These are phyloP conservation scores for Microcebus ravelobensis DNA, from an alignment of 2,113 vertebrate species.

Conservation along the genomic window DNA sequence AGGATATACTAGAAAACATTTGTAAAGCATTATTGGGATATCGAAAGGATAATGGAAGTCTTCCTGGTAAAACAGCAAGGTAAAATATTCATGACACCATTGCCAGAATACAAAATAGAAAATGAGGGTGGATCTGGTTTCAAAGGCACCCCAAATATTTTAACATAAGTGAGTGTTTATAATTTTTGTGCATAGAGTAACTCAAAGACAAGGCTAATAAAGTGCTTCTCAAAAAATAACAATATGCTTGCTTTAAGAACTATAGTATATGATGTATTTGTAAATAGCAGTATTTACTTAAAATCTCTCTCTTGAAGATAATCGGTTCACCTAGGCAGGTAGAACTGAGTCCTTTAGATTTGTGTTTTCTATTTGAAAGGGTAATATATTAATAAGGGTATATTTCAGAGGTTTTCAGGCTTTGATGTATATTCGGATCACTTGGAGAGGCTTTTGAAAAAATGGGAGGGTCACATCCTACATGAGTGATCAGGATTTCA, in stretches of 20 bases:
- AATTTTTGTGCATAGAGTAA: background rate
- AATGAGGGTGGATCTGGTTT: background rate
- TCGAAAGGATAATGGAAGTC: background rate
- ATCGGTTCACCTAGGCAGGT: background rate
- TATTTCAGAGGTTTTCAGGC: background rate
- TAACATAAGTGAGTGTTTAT: background rate
- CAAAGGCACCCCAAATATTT: background rate
- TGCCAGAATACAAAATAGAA: background rate
- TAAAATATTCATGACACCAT: background rate
- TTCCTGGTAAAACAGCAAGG: background rate
- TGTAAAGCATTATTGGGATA: background rate
- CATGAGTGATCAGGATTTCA: background rate
- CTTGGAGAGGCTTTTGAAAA: background rate
- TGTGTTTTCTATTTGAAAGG: background rate
- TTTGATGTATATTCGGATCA: accelerated
- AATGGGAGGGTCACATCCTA: background rate
- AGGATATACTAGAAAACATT: background rate
- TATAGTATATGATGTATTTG: background rate
- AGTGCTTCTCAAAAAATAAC: background rate
- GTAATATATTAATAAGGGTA: background rate
- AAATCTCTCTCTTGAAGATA: background rate
- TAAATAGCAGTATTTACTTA: background rate
- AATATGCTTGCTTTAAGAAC: background rate
- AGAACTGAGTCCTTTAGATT: background rate
- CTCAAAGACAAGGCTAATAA: background rate